phyloP scores from a whole-genome alignment of 2,113 vertebrate species.

The Erythrolamprus reginae region DNA sequence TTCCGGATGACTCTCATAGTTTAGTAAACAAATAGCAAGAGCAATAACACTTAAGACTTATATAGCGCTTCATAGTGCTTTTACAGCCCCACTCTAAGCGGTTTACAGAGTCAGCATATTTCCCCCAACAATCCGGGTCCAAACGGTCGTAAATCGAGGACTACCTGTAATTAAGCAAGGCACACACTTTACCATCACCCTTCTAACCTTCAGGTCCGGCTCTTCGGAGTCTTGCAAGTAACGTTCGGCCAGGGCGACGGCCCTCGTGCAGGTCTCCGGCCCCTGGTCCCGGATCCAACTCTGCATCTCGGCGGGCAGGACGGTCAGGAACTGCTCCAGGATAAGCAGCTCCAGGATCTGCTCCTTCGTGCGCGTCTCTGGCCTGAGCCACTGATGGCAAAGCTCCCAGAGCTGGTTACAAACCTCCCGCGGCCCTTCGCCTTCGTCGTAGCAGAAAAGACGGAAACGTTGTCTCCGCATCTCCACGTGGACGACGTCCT shows the following conservation, averaged over 20 bases:
- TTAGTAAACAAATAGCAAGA: background rate
- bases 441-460: constrained; percentile 26
- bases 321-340: constrained; percentile 20
- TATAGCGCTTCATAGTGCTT: too few relatives aligned
- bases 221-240: constrained; percentile 15
- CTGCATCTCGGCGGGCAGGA: constrained; percentile 17
- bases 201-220: constrained; percentile 1
- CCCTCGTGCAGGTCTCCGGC: constrained; percentile 7
- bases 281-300: constrained; percentile 6
- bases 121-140: too few relatives aligned
- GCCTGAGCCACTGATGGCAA: constrained; percentile 20
- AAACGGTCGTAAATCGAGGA: background rate
- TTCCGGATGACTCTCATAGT: too few relatives aligned
- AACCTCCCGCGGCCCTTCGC: constrained; percentile 15
- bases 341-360: constrained; percentile 22
- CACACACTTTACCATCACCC: background rate
- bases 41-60: too few relatives aligned
- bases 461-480: constrained; percentile 8
- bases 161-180: background rate
- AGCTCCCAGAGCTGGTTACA: constrained; percentile 29
- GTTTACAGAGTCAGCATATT: too few relatives aligned
- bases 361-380: constrained; percentile 10
- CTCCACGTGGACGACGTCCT: background rate
- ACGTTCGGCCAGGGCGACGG: background rate
- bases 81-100: too few relatives aligned